Evolutionary conservation across 2,888 invertebrate species (phyloP), one percentile per base, ranked within the genome.

Genomic region (Drosophila formosana): DNA sequence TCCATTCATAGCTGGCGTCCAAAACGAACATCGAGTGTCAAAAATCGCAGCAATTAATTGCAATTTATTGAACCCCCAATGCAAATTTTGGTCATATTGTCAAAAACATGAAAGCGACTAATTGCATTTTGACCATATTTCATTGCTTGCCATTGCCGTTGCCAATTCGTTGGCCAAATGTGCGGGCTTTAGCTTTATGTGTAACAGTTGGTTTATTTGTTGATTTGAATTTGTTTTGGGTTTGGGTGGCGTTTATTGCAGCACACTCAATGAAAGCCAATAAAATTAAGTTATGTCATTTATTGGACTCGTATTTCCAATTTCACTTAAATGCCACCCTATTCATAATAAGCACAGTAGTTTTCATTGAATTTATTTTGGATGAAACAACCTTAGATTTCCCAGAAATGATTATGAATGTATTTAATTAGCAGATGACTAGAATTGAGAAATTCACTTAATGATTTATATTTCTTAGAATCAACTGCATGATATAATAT

Each of bases 31-130:
- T 13, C 0, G 32, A 37, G 46, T 39, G 45, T 37, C 47, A 52
- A 72, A 68, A 61, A 53, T 70, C 63, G 61, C 32, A 52, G 55
- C 72, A 86, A 74, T 80, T 80, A 84, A 75, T 80, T 79, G 82
- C 72, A 66, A 61, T 68, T 75, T 69, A 50, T 53, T 61, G 26
- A 58, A 32, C 7, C 53, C 52, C 66, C 41, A 75, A 67, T 65
- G 82, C 68, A 67, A 79, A 83, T 47, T 37, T 26, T 13, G 46
- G 13, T 37, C 56, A 47, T 18, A 11, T 43, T 43, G 39, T 30
- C 28, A 41, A 34, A 46, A 56, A 49, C 49, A 57, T 34, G 28
- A 60, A 57, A 37, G 32, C 37, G 34, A 34, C 41, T 47, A 71
- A 52, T 66, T 74, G 62, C 45, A 47, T 52, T 75, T 71, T n/a